Base-by-base conservation (phyloP, 2,113 vertebrate genomes). In the Paramisgurnus dabryanus region DNA sequence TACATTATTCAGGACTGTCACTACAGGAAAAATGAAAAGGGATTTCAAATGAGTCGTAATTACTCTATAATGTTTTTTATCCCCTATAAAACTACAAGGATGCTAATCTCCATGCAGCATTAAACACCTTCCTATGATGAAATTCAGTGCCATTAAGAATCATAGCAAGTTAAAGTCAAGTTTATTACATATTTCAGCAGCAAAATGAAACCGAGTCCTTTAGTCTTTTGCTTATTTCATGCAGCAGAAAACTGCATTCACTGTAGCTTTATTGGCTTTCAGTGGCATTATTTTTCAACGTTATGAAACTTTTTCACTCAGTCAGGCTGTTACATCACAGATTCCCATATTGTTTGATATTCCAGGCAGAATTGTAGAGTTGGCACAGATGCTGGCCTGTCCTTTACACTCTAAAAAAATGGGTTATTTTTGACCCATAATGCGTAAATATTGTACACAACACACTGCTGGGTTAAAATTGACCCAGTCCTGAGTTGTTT, bases 1-100 rank as follows among this genome's bases (percentile, higher is more conserved):
- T 89, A 81, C 84, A 90, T 87, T 87, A 81, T 81, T 81, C 68
- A 83, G 18, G 7, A 40, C 22, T 64, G 43, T 67, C 22, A 27
- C 47, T 49, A 69, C 76, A 78, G 72, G 57, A 58, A 47, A 71
- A 80, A 11, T 43, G 40, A 63, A 55, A 75, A 17, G 22, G 41
- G 41, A 0, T n/a, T 70, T 65, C 27, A 76, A 70, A 77, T 77
- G 67, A 65, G 61, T 68, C 53, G 71, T 80, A 78, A 84, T 84
- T 68, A 77, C 50, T 61, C 40, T 40, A 45, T 49, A 18, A 57
- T 70, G 49, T 34, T 53, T 22, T 27, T 34, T 64, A 39, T 43
- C 18, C 3, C 11, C 61, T 66, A 10, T 57, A 41, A 63, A 55
- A 71, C 60, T 76, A 76, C 73, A 27, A 71, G 10, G 60, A n/a